Percentiles rank a stretch among this genome's conserved stretches.
Conservation (phyloP, 1,140 invertebrate genomes). For the Drosophila kanapiae region DNA sequence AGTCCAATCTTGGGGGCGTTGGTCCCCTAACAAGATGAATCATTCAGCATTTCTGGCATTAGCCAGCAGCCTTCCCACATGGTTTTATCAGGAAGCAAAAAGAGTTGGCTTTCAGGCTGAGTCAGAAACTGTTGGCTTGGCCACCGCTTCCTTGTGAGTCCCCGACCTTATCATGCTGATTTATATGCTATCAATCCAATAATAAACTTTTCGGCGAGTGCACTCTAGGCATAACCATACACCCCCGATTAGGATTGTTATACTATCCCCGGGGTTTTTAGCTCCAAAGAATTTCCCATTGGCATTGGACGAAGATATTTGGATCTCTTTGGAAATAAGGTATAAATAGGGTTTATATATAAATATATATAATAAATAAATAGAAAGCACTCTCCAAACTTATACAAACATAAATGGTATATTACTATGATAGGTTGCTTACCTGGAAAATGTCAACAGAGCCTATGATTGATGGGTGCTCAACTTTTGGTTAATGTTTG, state of each 20-base stretch:
- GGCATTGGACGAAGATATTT: neutral
- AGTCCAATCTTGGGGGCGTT: slow-evolving; percentile 6
- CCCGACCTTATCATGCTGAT: slow-evolving; percentile 46
- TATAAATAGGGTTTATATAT: too few relatives aligned
- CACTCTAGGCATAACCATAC: slow-evolving; percentile 5
- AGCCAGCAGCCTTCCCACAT: neutral
- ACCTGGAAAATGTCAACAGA: slow-evolving; percentile 18
- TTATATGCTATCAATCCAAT: slow-evolving; percentile 25
- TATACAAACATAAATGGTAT: slow-evolving; percentile 2
- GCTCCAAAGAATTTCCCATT: neutral
- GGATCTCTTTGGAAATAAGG: too few relatives aligned
- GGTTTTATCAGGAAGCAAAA: slow-evolving; percentile 8
- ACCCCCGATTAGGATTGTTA: slow-evolving; percentile 27
- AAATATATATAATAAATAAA: too few relatives aligned
- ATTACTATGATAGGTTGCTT: slow-evolving; percentile 18
- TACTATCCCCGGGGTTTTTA: slow-evolving; percentile 16
- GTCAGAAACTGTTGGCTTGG: slow-evolving; percentile 2
- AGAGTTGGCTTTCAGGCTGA: slow-evolving; percentile 6
- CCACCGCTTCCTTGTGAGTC: slow-evolving; percentile 49
- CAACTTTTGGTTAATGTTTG: neutral
- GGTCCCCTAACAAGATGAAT: slow-evolving; percentile 21
- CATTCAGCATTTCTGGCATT: slow-evolving; percentile 13
- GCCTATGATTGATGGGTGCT: slow-evolving; percentile 11
- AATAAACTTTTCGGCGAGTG: slow-evolving; percentile 16
- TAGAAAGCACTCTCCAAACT: neutral